phyloP scores from a whole-genome alignment of 2,888 invertebrate genomes.

The Drosophila falleni region DNA sequence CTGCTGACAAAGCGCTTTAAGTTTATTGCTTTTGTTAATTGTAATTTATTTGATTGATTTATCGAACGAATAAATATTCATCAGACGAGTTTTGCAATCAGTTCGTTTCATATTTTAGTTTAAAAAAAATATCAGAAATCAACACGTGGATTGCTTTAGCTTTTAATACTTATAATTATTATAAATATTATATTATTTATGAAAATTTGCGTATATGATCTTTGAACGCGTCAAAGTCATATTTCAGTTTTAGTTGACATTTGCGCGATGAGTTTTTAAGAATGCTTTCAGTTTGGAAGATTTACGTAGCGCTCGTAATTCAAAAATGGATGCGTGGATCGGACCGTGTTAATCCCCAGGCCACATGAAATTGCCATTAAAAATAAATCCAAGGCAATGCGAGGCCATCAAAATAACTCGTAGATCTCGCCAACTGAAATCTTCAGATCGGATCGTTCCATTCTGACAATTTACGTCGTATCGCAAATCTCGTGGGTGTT shows the following conservation, averaged over 20 bases:
- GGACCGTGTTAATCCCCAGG: conserved; percentile 70
- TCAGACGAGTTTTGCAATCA: conserved; percentile 76
- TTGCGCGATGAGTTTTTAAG: conserved; percentile 9
- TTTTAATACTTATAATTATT: conserved; percentile 3
- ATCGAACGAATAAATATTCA: conserved; percentile 75
- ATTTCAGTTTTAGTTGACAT: conserved; percentile 63
- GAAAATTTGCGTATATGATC: not conserved
- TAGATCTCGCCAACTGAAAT: conserved; percentile 38
- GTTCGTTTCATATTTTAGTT: conserved; percentile 39
- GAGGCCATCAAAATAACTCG: conserved; percentile 60
- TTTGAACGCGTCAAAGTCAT: conserved; percentile 64
- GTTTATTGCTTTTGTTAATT: conserved; percentile 79
- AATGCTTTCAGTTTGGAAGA: conserved; percentile 34
- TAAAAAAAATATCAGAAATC: conserved; percentile 10
- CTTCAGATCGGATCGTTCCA: conserved; percentile 43
- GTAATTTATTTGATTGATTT: conserved; percentile 82
- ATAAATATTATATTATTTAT: conserved; percentile 5
- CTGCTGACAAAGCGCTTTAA: conserved; percentile 39
- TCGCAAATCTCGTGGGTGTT: conserved; percentile 47
- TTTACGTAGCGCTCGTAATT: conserved; percentile 66
- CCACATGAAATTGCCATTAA: conserved; percentile 69
- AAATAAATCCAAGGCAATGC: conserved; percentile 69
- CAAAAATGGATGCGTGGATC: conserved; percentile 59
- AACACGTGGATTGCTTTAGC: conserved; percentile 3
- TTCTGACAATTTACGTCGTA: conserved; percentile 49